Evolutionary conservation across 2,113 vertebrate genomes (phyloP).

Genomic region (Nothobranchius kuhntae): DNA sequence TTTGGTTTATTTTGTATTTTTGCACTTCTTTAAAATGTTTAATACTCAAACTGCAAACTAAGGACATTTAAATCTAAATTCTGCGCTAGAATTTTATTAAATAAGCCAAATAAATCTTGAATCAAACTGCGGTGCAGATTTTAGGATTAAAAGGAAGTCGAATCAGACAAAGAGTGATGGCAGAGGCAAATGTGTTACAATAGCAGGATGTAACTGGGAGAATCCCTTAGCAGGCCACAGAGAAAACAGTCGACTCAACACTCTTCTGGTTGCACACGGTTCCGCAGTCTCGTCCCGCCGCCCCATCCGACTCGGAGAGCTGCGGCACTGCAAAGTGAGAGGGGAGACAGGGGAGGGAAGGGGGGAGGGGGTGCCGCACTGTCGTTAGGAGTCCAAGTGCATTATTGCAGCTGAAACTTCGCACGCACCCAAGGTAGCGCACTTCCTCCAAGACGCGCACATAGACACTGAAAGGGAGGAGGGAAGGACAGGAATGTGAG

Average conservation of each 20-base stretch:
- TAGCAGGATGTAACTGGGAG: conserved; percentile 11
- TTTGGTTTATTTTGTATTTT: too few relatives aligned
- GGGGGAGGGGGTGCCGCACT: conserved; percentile 66
- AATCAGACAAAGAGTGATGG: conserved; percentile 6
- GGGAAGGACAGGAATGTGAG: conserved; percentile 12
- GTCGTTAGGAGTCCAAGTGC: conserved; percentile 75
- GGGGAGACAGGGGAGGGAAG: conserved; percentile 18
- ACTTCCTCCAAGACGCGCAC: conserved; percentile 23
- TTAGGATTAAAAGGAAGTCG: not conserved
- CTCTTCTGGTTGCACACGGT: conserved; percentile 52
- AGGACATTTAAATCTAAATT: too few relatives aligned
- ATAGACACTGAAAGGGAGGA: not conserved
- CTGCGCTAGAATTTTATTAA: too few relatives aligned
- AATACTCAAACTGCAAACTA: too few relatives aligned
- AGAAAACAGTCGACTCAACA: conserved; percentile 74
- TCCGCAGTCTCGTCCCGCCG: conserved; percentile 77
- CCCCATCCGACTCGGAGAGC: conserved; percentile 65
- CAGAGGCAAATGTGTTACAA: conserved; percentile 1
- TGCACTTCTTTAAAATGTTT: too few relatives aligned
- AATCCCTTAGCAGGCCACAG: conserved; percentile 22
- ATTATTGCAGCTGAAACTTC: conserved; percentile 77
- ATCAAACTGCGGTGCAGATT: conserved; percentile 1
- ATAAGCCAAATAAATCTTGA: not conserved
- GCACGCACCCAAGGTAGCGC: conserved; percentile 37
- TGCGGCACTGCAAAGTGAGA: conserved; percentile 77